These are phyloP conservation scores for Nemotelus pantherinus DNA, from an alignment of 2,888 invertebrate species.

Conservation along the genomic window DNA sequence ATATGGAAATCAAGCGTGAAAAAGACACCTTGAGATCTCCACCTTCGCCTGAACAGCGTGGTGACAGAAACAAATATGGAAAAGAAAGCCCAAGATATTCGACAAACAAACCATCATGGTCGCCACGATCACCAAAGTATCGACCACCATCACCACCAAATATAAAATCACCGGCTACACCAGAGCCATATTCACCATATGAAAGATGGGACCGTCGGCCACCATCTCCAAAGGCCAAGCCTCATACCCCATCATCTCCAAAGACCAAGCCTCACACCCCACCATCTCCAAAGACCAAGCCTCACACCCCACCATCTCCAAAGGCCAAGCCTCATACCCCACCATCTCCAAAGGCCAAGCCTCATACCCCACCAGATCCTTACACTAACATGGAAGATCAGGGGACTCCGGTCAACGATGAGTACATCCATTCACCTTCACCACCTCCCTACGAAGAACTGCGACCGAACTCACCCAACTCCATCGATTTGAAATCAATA, in stretches of 20 bases:
- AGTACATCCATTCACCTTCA: constrained; percentile 14
- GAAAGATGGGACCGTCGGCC: neutral
- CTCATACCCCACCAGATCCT: neutral
- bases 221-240: neutral
- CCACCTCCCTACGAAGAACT: constrained; percentile 31
- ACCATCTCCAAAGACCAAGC: neutral
- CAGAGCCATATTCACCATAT: too few species aligned
- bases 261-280: neutral
- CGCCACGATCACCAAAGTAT: too few species aligned
- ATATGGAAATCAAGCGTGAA: too few species aligned
- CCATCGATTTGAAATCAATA: constrained; percentile 13
- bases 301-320: neutral
- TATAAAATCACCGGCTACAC: too few species aligned
- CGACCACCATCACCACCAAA: too few species aligned
- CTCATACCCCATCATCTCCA: neutral
- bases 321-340: neutral
- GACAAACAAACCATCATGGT: too few species aligned
- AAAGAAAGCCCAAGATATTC: too few species aligned
- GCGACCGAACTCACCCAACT: constrained; percentile 11
- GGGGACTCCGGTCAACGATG: constrained; percentile 8
- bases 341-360: neutral
- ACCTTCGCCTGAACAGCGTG: too few species aligned
- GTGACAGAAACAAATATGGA: too few species aligned
- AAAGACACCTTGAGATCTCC: too few species aligned
- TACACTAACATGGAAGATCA: neutral